Conservation (phyloP, 2,797 vertebrate genomes). For the Amblyopsis hoosieri region DNA sequence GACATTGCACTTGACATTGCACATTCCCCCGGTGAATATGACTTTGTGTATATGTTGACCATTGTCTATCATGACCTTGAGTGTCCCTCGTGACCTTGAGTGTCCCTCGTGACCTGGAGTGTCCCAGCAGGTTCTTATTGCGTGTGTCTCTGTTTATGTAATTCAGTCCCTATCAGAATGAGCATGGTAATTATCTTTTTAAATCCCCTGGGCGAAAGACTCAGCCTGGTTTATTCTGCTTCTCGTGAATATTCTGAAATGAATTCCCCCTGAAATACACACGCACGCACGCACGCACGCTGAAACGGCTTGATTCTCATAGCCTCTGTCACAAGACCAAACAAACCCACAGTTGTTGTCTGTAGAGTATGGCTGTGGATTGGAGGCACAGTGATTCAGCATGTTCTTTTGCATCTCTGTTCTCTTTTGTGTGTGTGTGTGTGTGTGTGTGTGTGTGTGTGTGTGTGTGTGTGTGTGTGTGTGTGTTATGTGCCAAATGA, state of each 20-base stretch:
- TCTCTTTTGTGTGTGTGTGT: background rate
- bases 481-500: background rate
- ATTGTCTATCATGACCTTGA: constrained; percentile 48
- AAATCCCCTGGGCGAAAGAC: constrained; percentile 47
- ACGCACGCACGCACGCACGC: background rate
- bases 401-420: constrained; percentile 15
- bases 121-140: constrained; percentile 39
- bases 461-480: no score
- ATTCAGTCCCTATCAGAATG: constrained; percentile 45
- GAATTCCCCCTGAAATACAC: constrained; percentile 36
- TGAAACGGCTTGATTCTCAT: constrained; percentile 39
- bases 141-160: no score
- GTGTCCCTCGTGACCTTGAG: constrained; percentile 48
- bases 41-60: constrained; percentile 27
- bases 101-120: constrained; percentile 37
- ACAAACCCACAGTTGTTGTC: constrained; percentile 24
- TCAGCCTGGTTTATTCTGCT: constrained; percentile 47
- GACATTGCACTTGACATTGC: no score
- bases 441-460: background rate
- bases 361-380: background rate
- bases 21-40: no score
- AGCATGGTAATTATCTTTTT: constrained; percentile 62
- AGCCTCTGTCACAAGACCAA: constrained; percentile 39
- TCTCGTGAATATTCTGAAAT: constrained; percentile 32
- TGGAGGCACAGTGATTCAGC: constrained; percentile 36